Evolutionary conservation across 2,888 invertebrate genomes (phyloP), one percentile per base, ranked within the genome.

Genomic region (Heliothis peltigera): DNA sequence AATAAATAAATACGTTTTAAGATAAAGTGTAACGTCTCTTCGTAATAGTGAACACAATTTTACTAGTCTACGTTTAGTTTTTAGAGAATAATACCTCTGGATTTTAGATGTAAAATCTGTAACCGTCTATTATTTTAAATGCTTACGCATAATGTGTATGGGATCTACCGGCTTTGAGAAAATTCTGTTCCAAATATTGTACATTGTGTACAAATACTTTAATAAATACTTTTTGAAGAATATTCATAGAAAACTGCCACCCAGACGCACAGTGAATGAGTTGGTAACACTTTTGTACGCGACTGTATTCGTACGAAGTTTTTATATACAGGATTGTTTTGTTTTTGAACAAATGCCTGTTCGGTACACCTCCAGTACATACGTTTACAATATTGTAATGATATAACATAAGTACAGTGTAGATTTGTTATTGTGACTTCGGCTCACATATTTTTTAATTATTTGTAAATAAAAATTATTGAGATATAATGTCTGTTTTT

Each of bases 41-140:
- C 75, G 75, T 82, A 83, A 86, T 87, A 89, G 86, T 83, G 87
- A 90, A 90, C 89, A 92, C 88, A 90, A 88, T 88, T 86, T 87
- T 85, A 90, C 93, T 93, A 94, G 93, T 94, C 93, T 92, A 89
- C 77, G 82, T 84, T 77, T 90, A 91, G 88, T 85, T 85, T n/a
- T 77, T 70, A 81, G 70, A 77, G 75, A 87, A 84, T 85, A 85
- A 90, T 93, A 93, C 92, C 92, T 93, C 92, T 90, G 88, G 81
- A 85, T 84, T 81, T 82, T 88, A 87, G 84, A 80, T 73, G 70
- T 82, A 79, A 70, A 69, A 64, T 62, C 67, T 76, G 69, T 75
- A 75, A 77, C 62, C 64, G 70, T 70, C 63, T 63, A 64, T 56
- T 62, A 62, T 21, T 61, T 73, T 74, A 66, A 57, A 68, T 63